Evolutionary conservation across 2,888 invertebrate species (phyloP).

Genomic region (Plebejus anna): DNA sequence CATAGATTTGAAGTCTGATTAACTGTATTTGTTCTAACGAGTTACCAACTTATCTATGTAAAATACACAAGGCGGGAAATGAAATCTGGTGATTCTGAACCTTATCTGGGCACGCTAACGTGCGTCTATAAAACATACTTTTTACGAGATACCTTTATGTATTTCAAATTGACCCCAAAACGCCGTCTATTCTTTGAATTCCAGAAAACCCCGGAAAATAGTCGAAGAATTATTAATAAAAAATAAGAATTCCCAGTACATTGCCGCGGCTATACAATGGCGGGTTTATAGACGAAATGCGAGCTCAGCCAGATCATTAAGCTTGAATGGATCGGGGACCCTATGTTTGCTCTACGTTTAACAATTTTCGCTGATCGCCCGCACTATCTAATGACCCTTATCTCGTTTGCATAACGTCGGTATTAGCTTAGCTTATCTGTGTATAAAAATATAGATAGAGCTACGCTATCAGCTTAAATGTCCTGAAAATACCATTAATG

Average conservation of each 20-base stretch:
- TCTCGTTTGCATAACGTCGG: conserved; percentile 46
- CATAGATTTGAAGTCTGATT: neutral
- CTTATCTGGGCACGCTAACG: neutral
- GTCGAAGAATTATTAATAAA: conserved; percentile 34
- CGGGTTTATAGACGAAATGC: conserved; percentile 53
- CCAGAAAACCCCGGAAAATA: conserved; percentile 21
- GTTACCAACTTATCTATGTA: neutral
- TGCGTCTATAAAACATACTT: neutral
- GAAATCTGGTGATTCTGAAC: neutral
- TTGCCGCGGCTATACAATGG: conserved; percentile 34
- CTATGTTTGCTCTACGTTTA: conserved; percentile 61
- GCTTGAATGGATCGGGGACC: conserved; percentile 56
- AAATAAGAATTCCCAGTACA: conserved; percentile 38
- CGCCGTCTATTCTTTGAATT: neutral
- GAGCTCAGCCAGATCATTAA: conserved; percentile 59
- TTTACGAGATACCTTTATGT: neutral
- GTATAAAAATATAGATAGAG: conserved; percentile 15
- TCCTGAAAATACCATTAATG: neutral
- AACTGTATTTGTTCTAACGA: neutral
- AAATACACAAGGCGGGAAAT: neutral
- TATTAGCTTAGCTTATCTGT: conserved; percentile 42
- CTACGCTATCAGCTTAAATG: neutral
- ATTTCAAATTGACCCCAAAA: neutral
- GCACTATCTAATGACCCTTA: conserved; percentile 43
- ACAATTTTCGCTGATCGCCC: conserved; percentile 52